Evolutionary conservation across 2,797 vertebrate species (phyloP).

Genomic region (Notolepis coatsorum): DNA sequence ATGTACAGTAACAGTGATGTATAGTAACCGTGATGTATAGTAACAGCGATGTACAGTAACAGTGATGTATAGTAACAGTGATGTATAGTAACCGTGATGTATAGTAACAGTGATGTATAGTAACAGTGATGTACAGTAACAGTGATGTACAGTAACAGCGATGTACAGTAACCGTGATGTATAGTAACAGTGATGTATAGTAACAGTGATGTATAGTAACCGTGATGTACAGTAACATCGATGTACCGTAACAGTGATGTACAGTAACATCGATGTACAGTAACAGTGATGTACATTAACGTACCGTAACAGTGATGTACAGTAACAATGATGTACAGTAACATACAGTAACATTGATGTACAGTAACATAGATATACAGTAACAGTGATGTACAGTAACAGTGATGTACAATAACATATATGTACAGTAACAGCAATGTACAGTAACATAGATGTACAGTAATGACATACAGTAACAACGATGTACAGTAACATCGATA

Average conservation of each 20-base stretch:
- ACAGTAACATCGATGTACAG: background rate
- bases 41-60: conserved; percentile 12
- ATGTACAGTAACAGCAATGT: background rate
- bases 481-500: background rate
- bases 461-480: conserved; percentile 7
- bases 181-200: conserved; percentile 1
- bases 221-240: background rate
- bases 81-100: conserved; percentile 85
- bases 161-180: background rate
- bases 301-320: background rate
- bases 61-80: background rate
- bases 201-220: conserved; percentile 13
- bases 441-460: conserved; percentile 4
- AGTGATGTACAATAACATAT: background rate
- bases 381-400: conserved; percentile 13
- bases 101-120: conserved; percentile 25
- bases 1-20: background rate
- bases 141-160: conserved; percentile 36
- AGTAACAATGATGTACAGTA: conserved; percentile 24
- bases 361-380: conserved; percentile 4
- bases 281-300: conserved; percentile 25
- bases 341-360: background rate
- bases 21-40: background rate
- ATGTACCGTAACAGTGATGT: conserved; percentile 36
- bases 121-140: background rate